phyloP scores from a whole-genome alignment of 92 coral and sea anemone species.

The Porites lobata region DNA sequence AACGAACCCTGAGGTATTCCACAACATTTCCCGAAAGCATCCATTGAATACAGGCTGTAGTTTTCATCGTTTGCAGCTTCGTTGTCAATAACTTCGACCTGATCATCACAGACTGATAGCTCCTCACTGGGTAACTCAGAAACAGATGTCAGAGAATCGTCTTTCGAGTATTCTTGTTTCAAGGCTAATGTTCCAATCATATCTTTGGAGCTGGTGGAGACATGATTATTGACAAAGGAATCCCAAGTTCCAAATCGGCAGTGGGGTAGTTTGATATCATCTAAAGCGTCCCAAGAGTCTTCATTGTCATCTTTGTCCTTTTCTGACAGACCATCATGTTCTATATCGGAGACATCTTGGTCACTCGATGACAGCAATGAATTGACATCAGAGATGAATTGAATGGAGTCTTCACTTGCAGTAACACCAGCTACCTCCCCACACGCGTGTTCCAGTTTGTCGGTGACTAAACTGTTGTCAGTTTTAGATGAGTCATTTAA shows the following conservation, averaged over 20 bases:
- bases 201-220: neutral
- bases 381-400: too few relatives aligned
- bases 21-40: neutral
- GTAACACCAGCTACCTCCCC: neutral
- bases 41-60: neutral
- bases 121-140: too few relatives aligned
- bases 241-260: neutral
- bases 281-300: slow-evolving; percentile 20
- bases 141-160: too few relatives aligned
- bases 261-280: neutral
- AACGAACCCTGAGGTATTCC: neutral
- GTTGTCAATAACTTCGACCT: too few relatives aligned
- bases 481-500: too few relatives aligned
- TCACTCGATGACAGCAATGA: too few relatives aligned
- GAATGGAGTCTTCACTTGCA: neutral
- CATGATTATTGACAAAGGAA: neutral
- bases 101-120: too few relatives aligned
- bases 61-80: too few relatives aligned
- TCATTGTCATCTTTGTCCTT: neutral
- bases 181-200: too few relatives aligned
- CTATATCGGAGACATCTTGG: neutral
- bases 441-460: neutral
- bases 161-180: too few relatives aligned
- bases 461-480: neutral
- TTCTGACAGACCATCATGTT: neutral